Percentiles rank a stretch among this genome's conserved stretches.
Evolutionary conservation across 2,113 vertebrate genomes (phyloP).

Genomic region (Cromileptes altivelis): DNA sequence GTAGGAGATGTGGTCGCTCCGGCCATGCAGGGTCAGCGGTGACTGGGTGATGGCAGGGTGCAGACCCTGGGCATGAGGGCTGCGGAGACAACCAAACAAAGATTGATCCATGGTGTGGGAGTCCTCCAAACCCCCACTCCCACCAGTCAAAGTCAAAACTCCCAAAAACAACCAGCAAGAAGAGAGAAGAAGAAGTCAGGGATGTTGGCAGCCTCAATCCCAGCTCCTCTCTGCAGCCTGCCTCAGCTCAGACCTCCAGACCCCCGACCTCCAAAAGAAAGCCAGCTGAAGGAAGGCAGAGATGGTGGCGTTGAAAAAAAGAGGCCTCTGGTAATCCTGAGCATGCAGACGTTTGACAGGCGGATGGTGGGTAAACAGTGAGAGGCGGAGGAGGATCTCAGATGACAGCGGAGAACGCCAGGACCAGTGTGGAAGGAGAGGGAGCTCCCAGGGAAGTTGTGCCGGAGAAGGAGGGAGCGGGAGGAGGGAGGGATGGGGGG

Average conservation of each 20-base stretch:
- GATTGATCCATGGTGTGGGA: constrained; percentile 95
- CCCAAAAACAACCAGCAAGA: constrained; percentile 9
- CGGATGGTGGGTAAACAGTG: constrained; percentile 82
- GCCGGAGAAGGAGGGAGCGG: constrained; percentile 81
- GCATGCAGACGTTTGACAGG: constrained; percentile 83
- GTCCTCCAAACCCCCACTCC: constrained; percentile 58
- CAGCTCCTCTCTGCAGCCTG: constrained; percentile 38
- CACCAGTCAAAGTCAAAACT: constrained; percentile 1
- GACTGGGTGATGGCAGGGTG: constrained; percentile 91
- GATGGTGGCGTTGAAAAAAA: constrained; percentile 61
- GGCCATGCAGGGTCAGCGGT: constrained; percentile 89
- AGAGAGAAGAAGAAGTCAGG: constrained; percentile 15
- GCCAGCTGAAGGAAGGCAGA: constrained; percentile 57
- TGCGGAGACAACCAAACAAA: constrained; percentile 94
- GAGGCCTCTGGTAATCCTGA: constrained; percentile 84
- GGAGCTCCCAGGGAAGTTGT: constrained; percentile 88
- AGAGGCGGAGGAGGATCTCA: constrained; percentile 84
- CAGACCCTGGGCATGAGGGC: constrained; percentile 91
- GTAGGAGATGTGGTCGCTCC: constrained; percentile 92
- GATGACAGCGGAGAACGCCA: constrained; percentile 87
- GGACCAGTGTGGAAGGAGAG: constrained; percentile 80
- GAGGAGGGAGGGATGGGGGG: constrained; percentile 57
- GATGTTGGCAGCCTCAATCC: constrained; percentile 20
- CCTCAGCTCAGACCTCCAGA: constrained; percentile 70
- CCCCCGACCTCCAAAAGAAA: constrained; percentile 76